Percentiles rank a stretch among this genome's conserved stretches.
phyloP scores from a whole-genome alignment of 53 echinoderm and acorn worm genomes.

The Paelopatides confundens region DNA sequence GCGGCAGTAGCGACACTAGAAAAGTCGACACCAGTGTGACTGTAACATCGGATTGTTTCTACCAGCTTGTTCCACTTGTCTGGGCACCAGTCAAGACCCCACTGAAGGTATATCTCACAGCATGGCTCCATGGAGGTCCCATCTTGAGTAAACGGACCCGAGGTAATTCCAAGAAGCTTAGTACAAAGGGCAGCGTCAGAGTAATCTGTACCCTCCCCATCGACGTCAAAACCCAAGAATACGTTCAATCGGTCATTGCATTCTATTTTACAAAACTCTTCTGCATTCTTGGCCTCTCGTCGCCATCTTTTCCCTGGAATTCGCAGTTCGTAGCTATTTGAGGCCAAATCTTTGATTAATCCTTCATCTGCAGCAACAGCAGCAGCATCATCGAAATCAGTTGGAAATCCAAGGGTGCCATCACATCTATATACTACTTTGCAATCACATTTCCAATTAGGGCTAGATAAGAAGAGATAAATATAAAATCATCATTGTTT shows the following conservation, averaged over 20 bases:
- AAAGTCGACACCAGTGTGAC: not conserved
- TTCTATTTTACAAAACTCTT: slow-evolving; percentile 4
- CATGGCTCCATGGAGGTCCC: not conserved
- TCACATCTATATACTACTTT: not conserved
- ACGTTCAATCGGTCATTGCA: slow-evolving; percentile 5
- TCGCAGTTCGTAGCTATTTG: not conserved
- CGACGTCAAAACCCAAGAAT: slow-evolving; percentile 7
- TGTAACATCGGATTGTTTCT: not conserved
- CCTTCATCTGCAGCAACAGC: not conserved
- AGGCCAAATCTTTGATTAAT: not conserved
- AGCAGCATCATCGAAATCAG: not conserved
- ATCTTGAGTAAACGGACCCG: not conserved
- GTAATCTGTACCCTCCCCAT: not conserved
- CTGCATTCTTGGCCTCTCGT: not conserved
- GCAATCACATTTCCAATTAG: slow-evolving; percentile 19
- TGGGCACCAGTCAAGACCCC: slow-evolving; percentile 15
- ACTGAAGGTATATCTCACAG: slow-evolving; percentile 29
- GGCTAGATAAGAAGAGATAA: not conserved
- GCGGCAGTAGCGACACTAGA: not conserved
- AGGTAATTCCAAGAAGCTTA: not conserved
- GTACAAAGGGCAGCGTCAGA: slow-evolving; percentile 1
- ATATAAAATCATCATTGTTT: too few species aligned
- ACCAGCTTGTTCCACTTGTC: not conserved
- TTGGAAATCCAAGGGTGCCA: not conserved
- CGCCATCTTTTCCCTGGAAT: slow-evolving; percentile 29